phyloP scores from a whole-genome alignment of 2,888 invertebrate species.

The Ochlodes sylvanus region DNA sequence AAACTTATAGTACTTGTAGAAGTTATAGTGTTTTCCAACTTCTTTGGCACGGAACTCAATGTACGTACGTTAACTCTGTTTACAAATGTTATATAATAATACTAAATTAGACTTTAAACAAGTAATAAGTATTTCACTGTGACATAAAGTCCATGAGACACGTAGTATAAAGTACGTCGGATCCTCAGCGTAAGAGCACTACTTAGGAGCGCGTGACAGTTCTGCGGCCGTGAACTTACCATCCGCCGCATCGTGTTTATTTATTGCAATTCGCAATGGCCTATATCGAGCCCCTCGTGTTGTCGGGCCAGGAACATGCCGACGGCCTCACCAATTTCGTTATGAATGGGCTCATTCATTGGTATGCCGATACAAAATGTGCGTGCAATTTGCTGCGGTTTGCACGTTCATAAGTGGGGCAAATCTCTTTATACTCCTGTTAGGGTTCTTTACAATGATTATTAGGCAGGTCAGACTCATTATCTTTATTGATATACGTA shows the following conservation, averaged over 20 bases:
- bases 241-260: slow-evolving; percentile 41
- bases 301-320: slow-evolving; percentile 39
- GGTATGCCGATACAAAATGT: slow-evolving; percentile 22
- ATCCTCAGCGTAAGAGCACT: slow-evolving; percentile 1
- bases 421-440: slow-evolving; percentile 15
- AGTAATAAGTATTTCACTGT: background rate
- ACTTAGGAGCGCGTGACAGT: slow-evolving; percentile 16
- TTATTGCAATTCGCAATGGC: slow-evolving; percentile 46
- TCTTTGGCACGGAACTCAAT: too few relatives aligned
- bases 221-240: slow-evolving; percentile 45
- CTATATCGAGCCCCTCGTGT: slow-evolving; percentile 43
- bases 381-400: slow-evolving; percentile 18
- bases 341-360: slow-evolving; percentile 24
- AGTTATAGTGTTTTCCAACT: too few relatives aligned
- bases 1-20: too few relatives aligned
- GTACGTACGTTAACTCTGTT: too few relatives aligned
- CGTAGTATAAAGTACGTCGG: background rate
- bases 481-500: background rate
- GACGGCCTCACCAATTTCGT: slow-evolving; percentile 32
- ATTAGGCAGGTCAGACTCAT: slow-evolving; percentile 9
- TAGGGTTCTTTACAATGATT: background rate
- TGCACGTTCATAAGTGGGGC: slow-evolving; percentile 19
- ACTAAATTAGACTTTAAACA: background rate
- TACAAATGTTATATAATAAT: too few relatives aligned
- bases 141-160: background rate